Evolutionary conservation across 2,888 invertebrate genomes (phyloP), one percentile per base, ranked within the genome.

Genomic region (Cephus pygmeus): DNA sequence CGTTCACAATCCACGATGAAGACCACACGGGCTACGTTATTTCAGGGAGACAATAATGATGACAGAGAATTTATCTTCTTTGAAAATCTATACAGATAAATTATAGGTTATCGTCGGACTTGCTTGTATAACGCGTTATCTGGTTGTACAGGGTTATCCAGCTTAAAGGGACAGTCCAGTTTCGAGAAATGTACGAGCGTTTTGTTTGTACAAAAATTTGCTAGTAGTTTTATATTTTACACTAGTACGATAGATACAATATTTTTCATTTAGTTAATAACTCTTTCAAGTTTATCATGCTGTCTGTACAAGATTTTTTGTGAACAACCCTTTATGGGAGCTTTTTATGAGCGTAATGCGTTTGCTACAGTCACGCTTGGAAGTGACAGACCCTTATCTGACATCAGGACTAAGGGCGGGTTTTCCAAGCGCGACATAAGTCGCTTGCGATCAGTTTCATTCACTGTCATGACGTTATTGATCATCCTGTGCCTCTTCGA

Each of bases 361-460:
- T 71, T 71, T 30, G 71, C 12, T 34, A 71, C 71, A 34, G 71
- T 71, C 31, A 71, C 15, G 71, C 71, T 31, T 71, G 71, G 12
- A 34, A 71, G 71, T 71, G 71, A 71, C 71, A 71, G 71, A 71
- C 71, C 33, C 33, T 71, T 33, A 71, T 34, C 40, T 23, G 40
- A 56, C 40, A 56, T 56, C 40, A 56, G 40, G 40, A 56, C 15
- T 23, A 56, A 71, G 71, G 33, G 33, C 71, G 71, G 31, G 71
- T 33, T 34, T 31, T 71, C 71, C 71, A 34, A 71, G 33, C 12
- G 31, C 31, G 71, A 71, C 31, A 71, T 71, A 71, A 71, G 33
- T 71, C 71, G 71, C 71, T 71, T n/a, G 31, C 71, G 71, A 71
- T 71, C 33, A 71, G 71, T 71, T 71, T 71, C 71, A 30, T 71